Evolutionary conservation across 1,140 invertebrate genomes (phyloP).

Genomic region (Heliconius congener): DNA sequence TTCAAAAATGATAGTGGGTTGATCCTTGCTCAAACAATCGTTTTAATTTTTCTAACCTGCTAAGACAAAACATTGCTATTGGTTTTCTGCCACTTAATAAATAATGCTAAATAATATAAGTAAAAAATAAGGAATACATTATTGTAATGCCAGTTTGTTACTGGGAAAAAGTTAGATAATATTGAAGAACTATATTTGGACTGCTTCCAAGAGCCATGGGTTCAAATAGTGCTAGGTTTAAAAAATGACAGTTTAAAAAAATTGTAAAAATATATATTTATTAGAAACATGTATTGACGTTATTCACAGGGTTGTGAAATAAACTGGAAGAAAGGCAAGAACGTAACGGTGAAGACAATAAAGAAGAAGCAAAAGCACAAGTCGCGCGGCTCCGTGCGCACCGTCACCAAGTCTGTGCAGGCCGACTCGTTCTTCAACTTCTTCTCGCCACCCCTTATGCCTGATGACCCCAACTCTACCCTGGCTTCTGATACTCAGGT

Average conservation of each 20-base stretch:
- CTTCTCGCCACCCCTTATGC: conserved; percentile 91
- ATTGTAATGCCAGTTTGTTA: too few relatives aligned
- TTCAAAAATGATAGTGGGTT: too few relatives aligned
- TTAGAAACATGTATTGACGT: background rate
- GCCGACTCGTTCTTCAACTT: conserved; percentile 99
- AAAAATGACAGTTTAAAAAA: too few relatives aligned
- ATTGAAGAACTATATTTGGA: too few relatives aligned
- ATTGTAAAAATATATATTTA: too few relatives aligned
- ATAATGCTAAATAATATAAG: background rate
- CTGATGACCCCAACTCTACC: conserved; percentile 73
- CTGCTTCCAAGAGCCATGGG: too few relatives aligned
- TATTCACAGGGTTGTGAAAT: conserved; percentile 89
- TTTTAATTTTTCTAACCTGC: background rate
- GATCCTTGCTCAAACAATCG: too few relatives aligned
- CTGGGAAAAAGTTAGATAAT: too few relatives aligned
- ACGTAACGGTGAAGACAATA: conserved; percentile 97
- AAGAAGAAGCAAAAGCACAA: conserved; percentile 99
- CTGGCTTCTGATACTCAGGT: conserved; percentile 74
- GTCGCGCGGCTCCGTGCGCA: conserved; percentile 94
- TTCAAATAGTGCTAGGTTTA: too few relatives aligned
- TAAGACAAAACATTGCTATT: background rate
- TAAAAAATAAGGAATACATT: too few relatives aligned
- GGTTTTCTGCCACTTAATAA: background rate
- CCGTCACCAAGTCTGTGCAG: conserved; percentile 96
- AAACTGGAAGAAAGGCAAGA: conserved; percentile 98